These are phyloP conservation scores for Tachysurus vachellii DNA, from an alignment of 2,113 vertebrate species.

Conservation along the genomic window DNA sequence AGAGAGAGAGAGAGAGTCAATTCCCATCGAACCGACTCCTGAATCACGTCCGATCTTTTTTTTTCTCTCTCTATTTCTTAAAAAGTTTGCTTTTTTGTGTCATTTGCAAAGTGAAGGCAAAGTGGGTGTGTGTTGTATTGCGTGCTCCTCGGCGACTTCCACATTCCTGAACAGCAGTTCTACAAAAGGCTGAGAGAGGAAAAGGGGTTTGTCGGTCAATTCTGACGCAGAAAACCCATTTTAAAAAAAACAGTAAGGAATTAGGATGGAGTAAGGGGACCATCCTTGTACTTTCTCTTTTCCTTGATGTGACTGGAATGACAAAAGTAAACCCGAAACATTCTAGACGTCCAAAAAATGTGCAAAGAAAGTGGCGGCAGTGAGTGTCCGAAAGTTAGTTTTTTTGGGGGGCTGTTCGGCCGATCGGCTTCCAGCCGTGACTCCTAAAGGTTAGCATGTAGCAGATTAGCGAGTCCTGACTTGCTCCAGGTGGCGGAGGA, in stretches of 20 bases:
- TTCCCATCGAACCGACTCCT: slow-evolving; percentile 28
- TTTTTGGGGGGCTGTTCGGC: slow-evolving; percentile 10
- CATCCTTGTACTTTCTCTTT: slow-evolving; percentile 53
- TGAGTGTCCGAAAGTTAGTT: slow-evolving; percentile 66
- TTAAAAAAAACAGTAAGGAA: not conserved
- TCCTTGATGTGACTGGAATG: slow-evolving; percentile 83
- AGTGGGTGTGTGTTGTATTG: slow-evolving; percentile 42
- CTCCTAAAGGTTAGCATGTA: slow-evolving; percentile 63
- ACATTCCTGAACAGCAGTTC: slow-evolving; percentile 1
- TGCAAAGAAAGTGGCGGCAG: slow-evolving; percentile 84
- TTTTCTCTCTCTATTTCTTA: not conserved
- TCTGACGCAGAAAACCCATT: not conserved
- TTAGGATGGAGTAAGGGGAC: not conserved
- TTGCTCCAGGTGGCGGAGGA: slow-evolving; percentile 88
- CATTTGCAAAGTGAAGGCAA: slow-evolving; percentile 45
- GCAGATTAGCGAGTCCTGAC: slow-evolving; percentile 97
- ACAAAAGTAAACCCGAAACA: slow-evolving; percentile 92
- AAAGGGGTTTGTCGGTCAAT: slow-evolving; percentile 24
- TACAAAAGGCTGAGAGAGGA: slow-evolving; percentile 53
- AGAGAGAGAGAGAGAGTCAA: slow-evolving; percentile 50
- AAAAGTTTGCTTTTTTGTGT: slow-evolving; percentile 33
- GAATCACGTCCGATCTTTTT: not conserved
- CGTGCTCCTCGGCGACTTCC: slow-evolving; percentile 34
- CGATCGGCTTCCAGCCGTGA: slow-evolving; percentile 18
- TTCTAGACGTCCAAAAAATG: slow-evolving; percentile 97